phyloP scores from a whole-genome alignment of 1,140 invertebrate genomes.

The Zaprionus ghesquierei region DNA sequence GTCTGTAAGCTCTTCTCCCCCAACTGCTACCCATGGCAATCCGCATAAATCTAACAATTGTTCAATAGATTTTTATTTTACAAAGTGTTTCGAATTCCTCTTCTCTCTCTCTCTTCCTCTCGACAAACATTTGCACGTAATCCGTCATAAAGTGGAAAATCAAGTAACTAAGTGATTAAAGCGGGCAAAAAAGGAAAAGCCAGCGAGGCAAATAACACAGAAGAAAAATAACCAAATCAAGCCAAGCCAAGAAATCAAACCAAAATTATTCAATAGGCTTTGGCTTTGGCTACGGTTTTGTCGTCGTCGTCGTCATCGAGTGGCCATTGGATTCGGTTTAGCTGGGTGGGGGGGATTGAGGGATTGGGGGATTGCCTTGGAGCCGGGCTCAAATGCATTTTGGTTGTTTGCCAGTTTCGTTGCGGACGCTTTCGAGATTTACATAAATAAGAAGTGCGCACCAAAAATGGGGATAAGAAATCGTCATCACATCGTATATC shows the following conservation, averaged over 20 bases:
- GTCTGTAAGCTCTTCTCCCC: neutral
- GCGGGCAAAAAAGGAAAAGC: slow-evolving; percentile 27
- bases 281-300: slow-evolving; percentile 41
- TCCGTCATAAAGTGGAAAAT: slow-evolving; percentile 77
- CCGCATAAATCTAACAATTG: slow-evolving; percentile 40
- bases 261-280: slow-evolving; percentile 75
- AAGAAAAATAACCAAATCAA: neutral
- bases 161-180: slow-evolving; percentile 76
- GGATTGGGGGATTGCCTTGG: slow-evolving; percentile 25
- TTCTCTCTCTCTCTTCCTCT: slow-evolving; percentile 12
- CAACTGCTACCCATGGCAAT: neutral
- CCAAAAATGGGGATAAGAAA: slow-evolving; percentile 61
- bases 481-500: slow-evolving; percentile 38
- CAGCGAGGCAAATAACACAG: neutral
- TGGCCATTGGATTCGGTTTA: slow-evolving; percentile 48
- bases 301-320: slow-evolving; percentile 40
- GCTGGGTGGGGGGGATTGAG: slow-evolving; percentile 8
- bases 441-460: slow-evolving; percentile 76
- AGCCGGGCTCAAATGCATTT: slow-evolving; percentile 65
- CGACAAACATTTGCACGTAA: slow-evolving; percentile 66
- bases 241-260: slow-evolving; percentile 57
- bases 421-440: slow-evolving; percentile 56
- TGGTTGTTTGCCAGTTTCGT: slow-evolving; percentile 53
- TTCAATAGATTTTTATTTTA: slow-evolving; percentile 46
- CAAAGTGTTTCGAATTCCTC: neutral